These are phyloP conservation scores for Pteria penguin DNA, from an alignment of 2,888 invertebrate genomes.

Conservation along the genomic window DNA sequence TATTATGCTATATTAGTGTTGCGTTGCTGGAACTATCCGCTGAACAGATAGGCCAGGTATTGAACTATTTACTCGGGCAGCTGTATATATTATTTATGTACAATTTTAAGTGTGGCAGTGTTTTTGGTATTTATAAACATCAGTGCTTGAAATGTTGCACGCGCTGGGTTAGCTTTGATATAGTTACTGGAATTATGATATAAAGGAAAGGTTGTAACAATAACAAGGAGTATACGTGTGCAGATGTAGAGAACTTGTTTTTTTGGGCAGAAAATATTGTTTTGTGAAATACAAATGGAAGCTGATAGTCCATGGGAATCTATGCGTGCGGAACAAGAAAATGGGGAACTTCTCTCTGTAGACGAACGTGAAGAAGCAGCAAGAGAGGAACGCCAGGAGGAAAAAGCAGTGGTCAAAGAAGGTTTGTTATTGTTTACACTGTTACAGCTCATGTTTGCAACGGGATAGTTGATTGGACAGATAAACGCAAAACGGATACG, in stretches of 20 bases:
- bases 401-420: slow-evolving; percentile 19
- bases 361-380: slow-evolving; percentile 41
- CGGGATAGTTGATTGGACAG: background rate
- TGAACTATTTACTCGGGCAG: background rate
- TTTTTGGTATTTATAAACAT: background rate
- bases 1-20: background rate
- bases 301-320: slow-evolving; percentile 41
- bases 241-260: too few relatives aligned
- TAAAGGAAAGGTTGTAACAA: too few relatives aligned
- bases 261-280: too few relatives aligned
- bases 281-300: slow-evolving; percentile 8
- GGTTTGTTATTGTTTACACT: slow-evolving; percentile 5
- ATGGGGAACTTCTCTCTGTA: slow-evolving; percentile 59
- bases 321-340: slow-evolving; percentile 49
- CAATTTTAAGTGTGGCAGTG: background rate
- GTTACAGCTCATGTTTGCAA: background rate
- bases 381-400: background rate
- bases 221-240: too few relatives aligned
- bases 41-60: background rate
- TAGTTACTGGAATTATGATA: too few relatives aligned
- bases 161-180: too few relatives aligned
- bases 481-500: too few relatives aligned
- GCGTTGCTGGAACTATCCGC: background rate
- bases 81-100: background rate
- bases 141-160: background rate